Evolutionary conservation across 2,113 vertebrate species (phyloP), one percentile per base, ranked within the genome.

Genomic region (Tringa solitaria): DNA sequence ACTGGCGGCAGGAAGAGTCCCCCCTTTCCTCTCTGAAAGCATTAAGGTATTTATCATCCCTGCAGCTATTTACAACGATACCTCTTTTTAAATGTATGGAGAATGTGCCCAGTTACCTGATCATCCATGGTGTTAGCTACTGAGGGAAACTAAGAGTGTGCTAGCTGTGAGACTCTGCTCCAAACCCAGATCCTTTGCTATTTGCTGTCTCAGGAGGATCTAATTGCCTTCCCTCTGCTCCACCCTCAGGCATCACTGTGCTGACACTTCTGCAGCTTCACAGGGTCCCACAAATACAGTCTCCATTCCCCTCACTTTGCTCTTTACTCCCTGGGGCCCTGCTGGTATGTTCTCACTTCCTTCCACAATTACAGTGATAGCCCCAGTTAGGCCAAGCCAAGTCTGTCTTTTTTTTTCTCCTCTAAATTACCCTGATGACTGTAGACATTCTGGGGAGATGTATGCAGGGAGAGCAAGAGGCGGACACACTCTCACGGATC

Each of bases 361-460:
- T 95, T 89, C 91, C 89, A 96, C 91, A 93, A 92, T 93, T 97
- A 93, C 72, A 89, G 74, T 83, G 96, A 95, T 96, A 96, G 95
- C 87, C 93, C 93, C 82, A 84, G 93, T 63, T 77, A 92, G 91
- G 89, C 89, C 76, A 85, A 92, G 81, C 77, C 81, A 89, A 95
- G 87, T 80, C 89, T 94, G 70, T n/a, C 45, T 54, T 60, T 77
- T 76, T 37, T 20, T 87, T 48, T 22, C 12, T 6, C 8, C 57
- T 77, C 74, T 83, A 94, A 95, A 95, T 96, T 95, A 87, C 88
- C 81, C 77, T 96, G 86, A 80, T 93, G 95, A 84, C 57, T 92
- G 89, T 89, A 92, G 96, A 90, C 86, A 6, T 96, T 94, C 93
- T 83, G 89, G 50, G 80, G 91, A 95, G 84, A 95, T 84, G 81